These are phyloP conservation scores for Bombylius discolor DNA, from an alignment of 2,888 invertebrate species.

Conservation along the genomic window DNA sequence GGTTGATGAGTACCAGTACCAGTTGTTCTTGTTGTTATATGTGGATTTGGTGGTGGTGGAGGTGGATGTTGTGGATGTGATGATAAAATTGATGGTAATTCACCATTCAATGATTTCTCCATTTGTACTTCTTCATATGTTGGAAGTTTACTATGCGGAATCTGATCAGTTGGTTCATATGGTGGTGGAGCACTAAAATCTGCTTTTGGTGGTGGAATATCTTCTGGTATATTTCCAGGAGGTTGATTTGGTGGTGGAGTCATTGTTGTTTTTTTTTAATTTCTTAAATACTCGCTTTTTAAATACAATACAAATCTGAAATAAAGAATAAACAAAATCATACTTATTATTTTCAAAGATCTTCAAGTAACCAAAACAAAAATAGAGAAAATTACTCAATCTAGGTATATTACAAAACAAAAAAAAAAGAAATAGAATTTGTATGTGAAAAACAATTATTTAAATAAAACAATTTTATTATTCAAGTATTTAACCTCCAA, in stretches of 20 bases:
- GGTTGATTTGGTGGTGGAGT: neutral
- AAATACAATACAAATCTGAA: no score
- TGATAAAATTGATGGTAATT: slow-evolving; percentile 38
- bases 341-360: no score
- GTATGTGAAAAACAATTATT: no score
- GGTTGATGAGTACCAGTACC: slow-evolving; percentile 29
- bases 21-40: slow-evolving; percentile 11
- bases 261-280: neutral
- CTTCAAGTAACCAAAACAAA: no score
- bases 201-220: slow-evolving; percentile 68
- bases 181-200: slow-evolving; percentile 81
- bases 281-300: no score
- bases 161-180: slow-evolving; percentile 44
- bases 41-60: slow-evolving; percentile 21
- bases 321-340: no score
- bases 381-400: no score
- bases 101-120: slow-evolving; percentile 69
- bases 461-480: no score
- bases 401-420: no score
- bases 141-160: slow-evolving; percentile 58
- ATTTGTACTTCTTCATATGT: slow-evolving; percentile 87
- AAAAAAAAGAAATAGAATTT: no score
- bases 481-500: no score
- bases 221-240: slow-evolving; percentile 33
- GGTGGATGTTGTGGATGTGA: slow-evolving; percentile 24